A percentile compares a stretch with the other conserved stretches of the same genome.
These are phyloP conservation scores for Chascanopsetta lugubris DNA, from an alignment of 2,113 vertebrate genomes.

Conservation along the genomic window DNA sequence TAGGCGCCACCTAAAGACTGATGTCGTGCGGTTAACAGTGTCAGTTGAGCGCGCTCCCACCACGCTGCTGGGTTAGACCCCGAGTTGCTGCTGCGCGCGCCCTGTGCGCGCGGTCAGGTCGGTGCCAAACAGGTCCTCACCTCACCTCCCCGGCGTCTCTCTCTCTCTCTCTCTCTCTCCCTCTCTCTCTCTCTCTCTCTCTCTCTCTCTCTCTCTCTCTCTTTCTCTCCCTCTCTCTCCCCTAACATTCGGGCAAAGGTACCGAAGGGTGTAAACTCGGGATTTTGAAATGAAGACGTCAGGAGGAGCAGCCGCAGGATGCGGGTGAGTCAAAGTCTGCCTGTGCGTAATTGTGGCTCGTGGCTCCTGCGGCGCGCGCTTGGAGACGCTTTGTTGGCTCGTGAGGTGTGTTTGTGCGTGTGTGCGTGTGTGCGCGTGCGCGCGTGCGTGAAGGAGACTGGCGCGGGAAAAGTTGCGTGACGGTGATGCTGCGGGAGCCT, in stretches of 20 bases:
- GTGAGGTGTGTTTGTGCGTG: not conserved
- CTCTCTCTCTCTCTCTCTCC: not conserved
- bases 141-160: not conserved
- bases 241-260: not conserved
- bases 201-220: not conserved
- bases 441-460: slow-evolving; percentile 1
- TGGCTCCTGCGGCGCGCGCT: not conserved
- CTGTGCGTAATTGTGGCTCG: not conserved
- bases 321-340: slow-evolving; percentile 59
- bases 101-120: slow-evolving; percentile 51
- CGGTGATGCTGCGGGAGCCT: too few relatives aligned
- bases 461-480: not conserved
- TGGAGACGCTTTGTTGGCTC: not conserved
- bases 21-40: slow-evolving; percentile 60
- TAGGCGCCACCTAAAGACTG: slow-evolving; percentile 45
- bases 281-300: slow-evolving; percentile 30
- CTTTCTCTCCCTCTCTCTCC: not conserved
- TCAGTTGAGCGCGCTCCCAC: slow-evolving; percentile 48
- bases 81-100: slow-evolving; percentile 42
- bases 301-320: slow-evolving; percentile 43
- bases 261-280: not conserved
- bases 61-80: slow-evolving; percentile 46
- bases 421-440: not conserved
- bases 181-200: not conserved
- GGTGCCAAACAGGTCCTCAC: slow-evolving; percentile 57